Evolutionary conservation across 2,797 vertebrate genomes (phyloP).

Genomic region (Coreius guichenoti): DNA sequence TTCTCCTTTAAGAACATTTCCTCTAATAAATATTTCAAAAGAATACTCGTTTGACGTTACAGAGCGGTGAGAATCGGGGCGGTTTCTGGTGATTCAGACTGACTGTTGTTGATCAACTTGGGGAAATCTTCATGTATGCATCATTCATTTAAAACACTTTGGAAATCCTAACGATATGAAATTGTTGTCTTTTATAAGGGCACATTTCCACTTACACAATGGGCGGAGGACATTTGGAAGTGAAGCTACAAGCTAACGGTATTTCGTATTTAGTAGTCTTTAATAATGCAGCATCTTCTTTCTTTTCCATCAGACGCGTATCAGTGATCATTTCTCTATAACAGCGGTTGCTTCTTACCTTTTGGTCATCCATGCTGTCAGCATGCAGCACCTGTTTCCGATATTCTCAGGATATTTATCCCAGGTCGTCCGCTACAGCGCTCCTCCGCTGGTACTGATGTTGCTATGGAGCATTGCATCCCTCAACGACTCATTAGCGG

Average conservation of each 20-base stretch:
- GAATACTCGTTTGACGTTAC: background rate
- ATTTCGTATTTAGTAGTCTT: conserved; percentile 8
- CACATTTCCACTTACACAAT: background rate
- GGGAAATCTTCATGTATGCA: background rate
- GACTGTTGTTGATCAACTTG: background rate
- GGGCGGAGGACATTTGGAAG: conserved; percentile 28
- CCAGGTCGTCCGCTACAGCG: conserved; percentile 50
- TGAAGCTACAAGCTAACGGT: conserved; percentile 44
- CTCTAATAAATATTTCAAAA: background rate
- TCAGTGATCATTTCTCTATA: conserved; percentile 65
- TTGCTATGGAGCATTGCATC: conserved; percentile 78
- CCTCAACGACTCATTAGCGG: conserved; percentile 74
- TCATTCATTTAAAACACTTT: background rate
- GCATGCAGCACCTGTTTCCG: conserved; percentile 59
- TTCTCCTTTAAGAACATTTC: background rate
- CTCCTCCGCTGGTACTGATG: conserved; percentile 77
- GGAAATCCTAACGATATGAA: background rate
- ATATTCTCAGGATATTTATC: conserved; percentile 51
- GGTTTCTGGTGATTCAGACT: conserved; percentile 8
- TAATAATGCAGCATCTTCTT: conserved; percentile 53
- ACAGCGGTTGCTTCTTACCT: conserved; percentile 72
- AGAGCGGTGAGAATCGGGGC: conserved; percentile 10
- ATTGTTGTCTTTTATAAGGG: background rate
- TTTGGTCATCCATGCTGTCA: conserved; percentile 80
- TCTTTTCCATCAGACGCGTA: conserved; percentile 74